phyloP scores from a whole-genome alignment of 2,113 vertebrate genomes.

The Proterorhinus semilunaris region DNA sequence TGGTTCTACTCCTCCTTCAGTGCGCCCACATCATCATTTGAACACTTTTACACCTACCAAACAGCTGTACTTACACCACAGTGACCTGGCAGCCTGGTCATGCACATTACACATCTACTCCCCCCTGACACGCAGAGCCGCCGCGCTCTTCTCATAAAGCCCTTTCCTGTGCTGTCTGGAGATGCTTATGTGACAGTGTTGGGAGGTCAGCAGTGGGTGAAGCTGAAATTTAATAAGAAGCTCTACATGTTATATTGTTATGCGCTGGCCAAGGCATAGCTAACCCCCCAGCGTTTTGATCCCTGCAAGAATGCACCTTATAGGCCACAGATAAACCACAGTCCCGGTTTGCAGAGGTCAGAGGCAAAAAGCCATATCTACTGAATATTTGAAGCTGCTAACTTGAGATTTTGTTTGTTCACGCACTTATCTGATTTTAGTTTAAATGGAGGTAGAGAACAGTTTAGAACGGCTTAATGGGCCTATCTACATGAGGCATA shows the following conservation, averaged over 20 bases:
- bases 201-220: constrained; percentile 27
- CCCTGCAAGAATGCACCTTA: constrained; percentile 41
- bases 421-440: background rate
- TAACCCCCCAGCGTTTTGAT: constrained; percentile 23
- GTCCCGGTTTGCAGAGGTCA: constrained; percentile 16
- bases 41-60: background rate
- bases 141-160: background rate
- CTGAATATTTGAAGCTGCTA: background rate
- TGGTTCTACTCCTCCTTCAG: too few species aligned
- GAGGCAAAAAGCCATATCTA: background rate
- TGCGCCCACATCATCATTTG: too few species aligned
- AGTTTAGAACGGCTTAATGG: too few species aligned
- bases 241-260: constrained; percentile 50
- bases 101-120: constrained; percentile 1
- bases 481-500: too few species aligned
- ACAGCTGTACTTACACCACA: constrained; percentile 4
- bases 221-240: constrained; percentile 51
- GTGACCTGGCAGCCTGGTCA: constrained; percentile 1
- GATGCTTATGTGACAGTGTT: constrained; percentile 35
- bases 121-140: background rate
- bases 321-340: background rate
- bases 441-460: too few species aligned
- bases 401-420: background rate
- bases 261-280: constrained; percentile 31
- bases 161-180: background rate